phyloP scores from a whole-genome alignment of 2,113 vertebrate species.

The Cyphomyrus plagiostoma region DNA sequence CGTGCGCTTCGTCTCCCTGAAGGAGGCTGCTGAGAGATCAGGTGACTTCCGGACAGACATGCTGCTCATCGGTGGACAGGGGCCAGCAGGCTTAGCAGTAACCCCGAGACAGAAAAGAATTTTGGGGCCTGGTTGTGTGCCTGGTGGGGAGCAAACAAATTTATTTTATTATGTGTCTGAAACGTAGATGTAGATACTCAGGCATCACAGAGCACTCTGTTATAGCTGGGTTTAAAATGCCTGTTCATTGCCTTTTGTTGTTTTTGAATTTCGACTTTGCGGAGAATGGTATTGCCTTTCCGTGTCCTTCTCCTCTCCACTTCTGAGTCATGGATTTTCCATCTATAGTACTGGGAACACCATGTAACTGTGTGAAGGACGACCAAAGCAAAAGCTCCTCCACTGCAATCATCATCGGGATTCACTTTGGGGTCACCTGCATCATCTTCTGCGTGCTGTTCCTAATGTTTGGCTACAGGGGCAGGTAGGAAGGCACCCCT shows the following conservation, averaged over 20 bases:
- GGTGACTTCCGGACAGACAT: slow-evolving; percentile 56
- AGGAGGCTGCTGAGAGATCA: slow-evolving; percentile 76
- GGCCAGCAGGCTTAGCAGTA: background rate
- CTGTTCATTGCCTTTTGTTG: background rate
- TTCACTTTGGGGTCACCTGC: slow-evolving; percentile 72
- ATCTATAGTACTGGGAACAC: slow-evolving; percentile 57
- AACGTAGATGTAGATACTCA: background rate
- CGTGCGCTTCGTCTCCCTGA: slow-evolving; percentile 82
- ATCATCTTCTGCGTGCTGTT: slow-evolving; percentile 78
- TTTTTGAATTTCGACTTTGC: background rate
- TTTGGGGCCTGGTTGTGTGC: background rate
- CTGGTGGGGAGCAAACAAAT: background rate
- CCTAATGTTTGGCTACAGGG: slow-evolving; percentile 73
- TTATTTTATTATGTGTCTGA: background rate
- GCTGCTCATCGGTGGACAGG: background rate
- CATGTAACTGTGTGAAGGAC: slow-evolving; percentile 68
- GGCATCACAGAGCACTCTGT: background rate
- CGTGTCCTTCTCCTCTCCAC: background rate
- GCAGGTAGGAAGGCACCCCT: slow-evolving; percentile 54
- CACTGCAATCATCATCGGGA: slow-evolving; percentile 68
- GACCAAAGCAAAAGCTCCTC: slow-evolving; percentile 65
- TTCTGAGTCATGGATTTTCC: background rate
- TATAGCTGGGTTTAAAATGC: background rate
- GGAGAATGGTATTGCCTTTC: background rate
- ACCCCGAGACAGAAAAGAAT: background rate